A percentile compares a stretch with the other conserved stretches of the same genome.
Evolutionary conservation across 2,113 vertebrate species (phyloP).

Genomic region (Cyanoderma ruficeps): DNA sequence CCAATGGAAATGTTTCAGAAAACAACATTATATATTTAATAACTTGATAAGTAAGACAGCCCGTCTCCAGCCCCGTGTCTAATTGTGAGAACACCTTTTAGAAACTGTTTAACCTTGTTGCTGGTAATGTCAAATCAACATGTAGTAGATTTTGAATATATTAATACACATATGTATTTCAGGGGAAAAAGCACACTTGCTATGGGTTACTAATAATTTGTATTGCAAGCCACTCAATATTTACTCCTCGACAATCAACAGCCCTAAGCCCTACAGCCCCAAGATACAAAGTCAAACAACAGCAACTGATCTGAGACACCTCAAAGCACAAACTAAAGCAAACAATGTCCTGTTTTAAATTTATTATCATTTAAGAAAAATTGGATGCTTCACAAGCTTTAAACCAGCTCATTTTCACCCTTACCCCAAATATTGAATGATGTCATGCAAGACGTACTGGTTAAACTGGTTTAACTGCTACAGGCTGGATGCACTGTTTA

Average conservation of each 20-base stretch:
- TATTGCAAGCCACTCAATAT: neutral
- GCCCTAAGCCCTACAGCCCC: neutral
- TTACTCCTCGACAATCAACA: neutral
- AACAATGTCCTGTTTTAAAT: neutral
- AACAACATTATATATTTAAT: neutral
- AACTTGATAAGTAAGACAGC: neutral
- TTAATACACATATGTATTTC: neutral
- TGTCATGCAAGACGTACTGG: constrained; percentile 56
- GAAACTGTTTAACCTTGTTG: neutral
- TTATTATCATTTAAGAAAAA: neutral
- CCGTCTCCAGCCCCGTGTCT: neutral
- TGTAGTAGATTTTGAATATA: neutral
- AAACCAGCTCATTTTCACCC: constrained; percentile 43
- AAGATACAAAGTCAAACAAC: neutral
- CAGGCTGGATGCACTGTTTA: neutral
- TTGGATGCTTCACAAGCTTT: neutral
- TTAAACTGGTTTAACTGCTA: constrained; percentile 58
- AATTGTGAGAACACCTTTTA: neutral
- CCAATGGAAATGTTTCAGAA: neutral
- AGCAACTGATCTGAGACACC: neutral
- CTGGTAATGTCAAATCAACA: neutral
- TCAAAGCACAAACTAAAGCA: neutral
- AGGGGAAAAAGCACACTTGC: neutral
- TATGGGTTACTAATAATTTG: neutral
- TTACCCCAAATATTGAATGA: constrained; percentile 35